phyloP scores from a whole-genome alignment of 2,113 vertebrate species.

The Takifugu bimaculatus region DNA sequence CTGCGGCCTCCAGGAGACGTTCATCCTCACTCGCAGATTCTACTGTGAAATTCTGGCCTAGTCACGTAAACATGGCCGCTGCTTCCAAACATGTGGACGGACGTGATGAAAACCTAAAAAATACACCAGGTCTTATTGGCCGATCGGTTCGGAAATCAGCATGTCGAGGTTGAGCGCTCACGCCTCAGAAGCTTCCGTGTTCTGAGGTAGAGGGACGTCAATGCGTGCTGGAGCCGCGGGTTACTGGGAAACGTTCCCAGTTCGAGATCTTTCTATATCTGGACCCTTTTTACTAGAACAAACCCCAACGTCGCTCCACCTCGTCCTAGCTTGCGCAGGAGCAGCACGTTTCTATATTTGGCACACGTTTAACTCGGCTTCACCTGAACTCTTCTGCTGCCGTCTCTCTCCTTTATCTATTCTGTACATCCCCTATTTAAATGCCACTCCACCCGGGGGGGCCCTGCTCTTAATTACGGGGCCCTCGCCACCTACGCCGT shows the following conservation, averaged over 20 bases:
- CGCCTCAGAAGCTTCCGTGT: too few species aligned
- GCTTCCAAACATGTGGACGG: too few species aligned
- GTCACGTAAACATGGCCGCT: too few species aligned
- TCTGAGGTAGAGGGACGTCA: background rate
- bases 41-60: too few species aligned
- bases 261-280: background rate
- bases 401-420: conserved; percentile 16
- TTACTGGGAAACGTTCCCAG: background rate
- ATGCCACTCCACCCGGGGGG: conserved; percentile 49
- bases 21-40: too few species aligned
- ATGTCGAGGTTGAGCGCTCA: too few species aligned
- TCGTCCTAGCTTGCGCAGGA: background rate
- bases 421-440: conserved; percentile 54
- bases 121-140: too few species aligned
- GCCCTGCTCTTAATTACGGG: conserved; percentile 62
- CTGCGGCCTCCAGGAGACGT: too few species aligned
- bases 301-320: conserved; percentile 2
- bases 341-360: conserved; percentile 31
- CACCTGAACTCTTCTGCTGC: background rate
- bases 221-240: background rate
- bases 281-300: background rate
- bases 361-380: background rate
- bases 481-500: conserved; percentile 39
- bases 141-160: too few species aligned
- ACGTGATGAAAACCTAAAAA: too few species aligned